These are phyloP conservation scores for Ceuthmochares aereus DNA, from an alignment of 2,113 vertebrate species.

Conservation along the genomic window DNA sequence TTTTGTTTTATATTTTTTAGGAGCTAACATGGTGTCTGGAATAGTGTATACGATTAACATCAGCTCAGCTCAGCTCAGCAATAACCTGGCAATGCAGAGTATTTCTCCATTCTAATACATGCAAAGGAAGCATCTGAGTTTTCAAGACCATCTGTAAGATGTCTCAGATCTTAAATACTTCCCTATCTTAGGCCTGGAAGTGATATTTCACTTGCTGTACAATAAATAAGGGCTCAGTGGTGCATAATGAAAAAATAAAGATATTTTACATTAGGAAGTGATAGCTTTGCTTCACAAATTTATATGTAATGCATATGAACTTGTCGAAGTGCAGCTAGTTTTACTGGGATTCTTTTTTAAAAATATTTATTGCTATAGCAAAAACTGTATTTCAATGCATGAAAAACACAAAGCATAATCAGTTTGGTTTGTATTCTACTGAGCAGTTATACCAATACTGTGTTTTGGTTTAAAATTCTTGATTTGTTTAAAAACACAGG, in stretches of 20 bases:
- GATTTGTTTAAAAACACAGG: background rate
- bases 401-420: background rate
- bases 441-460: background rate
- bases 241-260: slow-evolving; percentile 23
- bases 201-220: background rate
- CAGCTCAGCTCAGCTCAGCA: background rate
- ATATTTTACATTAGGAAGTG: background rate
- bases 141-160: background rate
- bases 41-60: background rate
- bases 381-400: background rate
- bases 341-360: background rate
- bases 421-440: background rate
- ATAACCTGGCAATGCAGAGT: background rate
- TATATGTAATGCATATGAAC: background rate
- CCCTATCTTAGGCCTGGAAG: background rate
- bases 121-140: background rate
- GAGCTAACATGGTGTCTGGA: background rate
- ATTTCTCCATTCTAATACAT: background rate
- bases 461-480: background rate
- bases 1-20: too few species aligned
- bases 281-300: slow-evolving; percentile 3
- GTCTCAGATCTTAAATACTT: background rate
- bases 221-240: background rate
- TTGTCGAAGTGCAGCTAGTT: slow-evolving; percentile 1
- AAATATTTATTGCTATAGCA: background rate